Evolutionary conservation across 2,888 invertebrate species (phyloP).

Genomic region (Terebella lapidaria): DNA sequence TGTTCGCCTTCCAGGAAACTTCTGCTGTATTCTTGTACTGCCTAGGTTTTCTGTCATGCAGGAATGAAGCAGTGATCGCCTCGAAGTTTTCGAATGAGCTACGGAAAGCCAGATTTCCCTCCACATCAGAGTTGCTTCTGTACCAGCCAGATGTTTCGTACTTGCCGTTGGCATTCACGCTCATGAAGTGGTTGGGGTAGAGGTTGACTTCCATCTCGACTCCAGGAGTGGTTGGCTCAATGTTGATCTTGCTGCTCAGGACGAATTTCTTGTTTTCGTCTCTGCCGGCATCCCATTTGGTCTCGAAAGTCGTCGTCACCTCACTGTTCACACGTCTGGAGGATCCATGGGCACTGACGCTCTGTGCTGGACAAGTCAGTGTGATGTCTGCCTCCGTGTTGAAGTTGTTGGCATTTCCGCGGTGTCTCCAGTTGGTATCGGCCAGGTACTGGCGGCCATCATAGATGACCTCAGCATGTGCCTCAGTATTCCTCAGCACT

Average conservation of each 20-base stretch:
- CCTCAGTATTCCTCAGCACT: constrained; percentile 17
- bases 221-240: constrained; percentile 11
- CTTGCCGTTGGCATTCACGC: constrained; percentile 13
- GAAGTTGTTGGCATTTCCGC: constrained; percentile 6
- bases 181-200: constrained; percentile 11
- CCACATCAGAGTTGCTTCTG: constrained; percentile 11
- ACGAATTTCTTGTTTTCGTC: constrained; percentile 7
- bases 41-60: constrained; percentile 8
- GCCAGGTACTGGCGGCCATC: constrained; percentile 6
- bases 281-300: constrained; percentile 15
- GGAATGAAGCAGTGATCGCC: constrained; percentile 17
- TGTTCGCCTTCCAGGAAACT: constrained; percentile 28
- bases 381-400: constrained; percentile 6
- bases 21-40: constrained; percentile 14
- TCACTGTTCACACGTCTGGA: neutral
- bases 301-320: constrained; percentile 6
- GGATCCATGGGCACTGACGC: constrained; percentile 3
- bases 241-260: constrained; percentile 11
- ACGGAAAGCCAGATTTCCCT: constrained; percentile 10
- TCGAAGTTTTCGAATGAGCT: constrained; percentile 11
- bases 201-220: constrained; percentile 11
- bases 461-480: constrained; percentile 11
- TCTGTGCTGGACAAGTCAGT: constrained; percentile 4
- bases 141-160: constrained; percentile 12
- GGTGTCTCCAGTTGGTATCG: constrained; percentile 11